Percentiles rank a stretch among this genome's conserved stretches.
Evolutionary conservation across 2,797 vertebrate species (phyloP).

Genomic region (Mareca strepera): DNA sequence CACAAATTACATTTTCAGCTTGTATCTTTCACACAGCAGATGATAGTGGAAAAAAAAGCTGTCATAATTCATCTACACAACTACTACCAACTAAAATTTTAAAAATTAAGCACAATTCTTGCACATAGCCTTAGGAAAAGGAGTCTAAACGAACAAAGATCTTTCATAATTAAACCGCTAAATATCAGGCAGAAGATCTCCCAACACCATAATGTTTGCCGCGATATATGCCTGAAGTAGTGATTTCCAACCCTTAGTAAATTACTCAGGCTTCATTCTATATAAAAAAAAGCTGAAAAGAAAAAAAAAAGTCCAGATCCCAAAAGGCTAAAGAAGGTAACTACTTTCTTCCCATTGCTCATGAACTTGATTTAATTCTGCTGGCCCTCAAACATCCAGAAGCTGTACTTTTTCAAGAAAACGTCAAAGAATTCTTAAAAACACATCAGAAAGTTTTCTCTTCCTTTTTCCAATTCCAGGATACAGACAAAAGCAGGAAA

Average conservation of each 20-base stretch:
- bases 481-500: neutral
- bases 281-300: neutral
- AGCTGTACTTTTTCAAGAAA: neutral
- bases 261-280: neutral
- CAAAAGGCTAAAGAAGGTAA: neutral
- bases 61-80: neutral
- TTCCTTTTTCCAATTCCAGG: neutral
- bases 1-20: neutral
- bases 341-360: neutral
- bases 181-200: neutral
- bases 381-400: neutral
- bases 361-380: neutral
- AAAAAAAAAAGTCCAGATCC: neutral
- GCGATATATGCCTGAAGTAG: neutral
- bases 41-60: neutral
- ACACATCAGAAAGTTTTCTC: fast-evolving
- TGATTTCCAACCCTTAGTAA: neutral
- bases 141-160: neutral
- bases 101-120: neutral
- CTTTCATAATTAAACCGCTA: neutral
- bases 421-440: neutral
- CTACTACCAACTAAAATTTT: neutral
- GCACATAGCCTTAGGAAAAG: neutral
- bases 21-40: neutral
- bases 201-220: neutral